Evolutionary conservation across 2,797 vertebrate species (phyloP), one percentile per base, ranked within the genome.

Genomic region (Jordanella pulchra): DNA sequence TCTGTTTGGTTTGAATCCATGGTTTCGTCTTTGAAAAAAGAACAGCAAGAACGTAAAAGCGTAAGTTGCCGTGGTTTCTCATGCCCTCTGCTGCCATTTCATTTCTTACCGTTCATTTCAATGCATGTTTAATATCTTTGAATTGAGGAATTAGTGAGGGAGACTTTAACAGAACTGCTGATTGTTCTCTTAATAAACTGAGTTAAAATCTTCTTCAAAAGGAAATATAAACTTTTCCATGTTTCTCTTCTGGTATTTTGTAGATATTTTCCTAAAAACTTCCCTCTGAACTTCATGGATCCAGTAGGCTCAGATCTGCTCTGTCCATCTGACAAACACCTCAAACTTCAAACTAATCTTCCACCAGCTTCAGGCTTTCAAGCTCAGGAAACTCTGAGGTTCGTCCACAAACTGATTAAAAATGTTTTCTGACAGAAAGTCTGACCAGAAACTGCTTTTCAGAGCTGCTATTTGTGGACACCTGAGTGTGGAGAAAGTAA

Each of bases 381-480:
- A 23, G 30, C 15, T 48, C 17, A 48, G 28, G 7, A 18, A 18
- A 50, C 18, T 32, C 55, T 58, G 28, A 56, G 25, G 50, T 21
- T 55, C 5, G 3, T 18, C 28, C 55, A 17, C 1, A 7, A 58
- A 32, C 28, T 32, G 55, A 58, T 21, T 32, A 30, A 32, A 58
- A 7, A n/a, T 39, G 35, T 39, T 39, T 39, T 39, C 35, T 7
- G 35, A 5, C 35, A 28, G 28, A 30, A 17, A 9, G 7, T 58
- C 17, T 32, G 55, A 28, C 53, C 54, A 56, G 35, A 61, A 63
- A 23, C 60, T 17, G 58, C 50, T 32, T 51, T 63, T 15, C 56
- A 65, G 67, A 28, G 35, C 73, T 32, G 80, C 70, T 85, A 84
- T 86, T 88, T 83, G 75, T 30, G 84, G 84, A 75, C 2, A 32